Base-by-base conservation (phyloP, 2,888 invertebrate species). In the Lycophotia porphyrea region DNA sequence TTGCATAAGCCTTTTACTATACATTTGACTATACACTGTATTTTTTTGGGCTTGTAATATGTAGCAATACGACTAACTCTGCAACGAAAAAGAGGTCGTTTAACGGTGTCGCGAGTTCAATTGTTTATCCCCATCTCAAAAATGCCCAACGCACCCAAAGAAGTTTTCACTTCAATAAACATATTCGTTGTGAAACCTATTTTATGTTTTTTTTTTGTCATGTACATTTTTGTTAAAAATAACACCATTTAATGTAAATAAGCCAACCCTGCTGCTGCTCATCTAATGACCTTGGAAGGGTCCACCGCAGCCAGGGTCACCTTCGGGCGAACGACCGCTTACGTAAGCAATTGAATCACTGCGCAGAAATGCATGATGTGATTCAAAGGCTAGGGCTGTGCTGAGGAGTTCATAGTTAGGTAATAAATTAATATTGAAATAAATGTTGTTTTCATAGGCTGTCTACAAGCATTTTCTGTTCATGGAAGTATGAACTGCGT, bases 311-410 rank as follows among this genome's bases (percentile, higher is more conserved):
- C 86, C 87, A 86, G 91, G 88, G 88, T 88, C 88, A 88, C 88
- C 88, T 88, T 88, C 68, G 78, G 88, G 88, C 81, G 91, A 92
- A 88, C 87, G 92, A 90, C 91, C 93, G 91, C 92, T 94, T 94
- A 91, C 93, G 89, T 91, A 93, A 93, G 91, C 79, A 67, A 88
- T 94, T 93, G 93, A 94, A 93, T 94, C 94, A 94, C 85, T 89
- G 84, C 79, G 88, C 92, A 92, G 92, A 91, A 90, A 93, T 93
- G 93, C 91, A 86, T 76, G 87, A 77, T 74, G 84, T 84, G 87
- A 84, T 83, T 86, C 84, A 76, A 69, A 73, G 2, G 36, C 47
- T 83, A 88, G 88, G 87, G 87, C 60, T 88, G 86, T 11, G 55
- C 39, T 31, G 5, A 1, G 7, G 4, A 44, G 42, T 63, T 42